These are phyloP conservation scores for Ceryle rudis DNA, from an alignment of 2,797 vertebrate genomes.

Conservation along the genomic window DNA sequence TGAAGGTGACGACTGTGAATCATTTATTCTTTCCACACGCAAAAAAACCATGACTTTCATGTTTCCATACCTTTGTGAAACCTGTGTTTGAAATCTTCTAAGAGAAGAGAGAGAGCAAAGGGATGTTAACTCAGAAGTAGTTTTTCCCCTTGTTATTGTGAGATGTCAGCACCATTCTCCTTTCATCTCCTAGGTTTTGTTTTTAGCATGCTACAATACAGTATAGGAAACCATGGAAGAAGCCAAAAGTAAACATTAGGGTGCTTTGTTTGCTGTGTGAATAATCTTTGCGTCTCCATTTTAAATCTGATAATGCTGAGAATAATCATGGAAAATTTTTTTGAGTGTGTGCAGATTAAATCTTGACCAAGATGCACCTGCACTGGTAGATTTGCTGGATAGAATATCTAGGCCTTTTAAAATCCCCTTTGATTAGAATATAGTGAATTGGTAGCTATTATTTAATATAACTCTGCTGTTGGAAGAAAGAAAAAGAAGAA, in stretches of 20 bases:
- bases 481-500: not conserved
- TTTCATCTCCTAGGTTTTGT: not conserved
- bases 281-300: constrained; percentile 4
- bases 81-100: not conserved
- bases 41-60: not conserved
- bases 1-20: not conserved
- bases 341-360: not conserved
- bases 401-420: not conserved
- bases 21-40: not conserved
- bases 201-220: not conserved
- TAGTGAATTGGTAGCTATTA: not conserved
- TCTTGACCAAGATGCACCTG: not conserved
- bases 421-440: not conserved
- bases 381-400: not conserved
- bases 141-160: not conserved
- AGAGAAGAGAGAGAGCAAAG: not conserved
- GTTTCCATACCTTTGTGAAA: not conserved
- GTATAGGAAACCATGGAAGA: constrained; percentile 17
- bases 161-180: not conserved
- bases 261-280: constrained; percentile 22
- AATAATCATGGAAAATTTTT: constrained; percentile 1
- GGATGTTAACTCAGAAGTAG: not conserved
- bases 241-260: constrained; percentile 29
- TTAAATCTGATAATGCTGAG: constrained; percentile 2
- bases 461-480: not conserved